Evolutionary conservation across 2,888 invertebrate species (phyloP).

Genomic region (Dascillus cervinus): DNA sequence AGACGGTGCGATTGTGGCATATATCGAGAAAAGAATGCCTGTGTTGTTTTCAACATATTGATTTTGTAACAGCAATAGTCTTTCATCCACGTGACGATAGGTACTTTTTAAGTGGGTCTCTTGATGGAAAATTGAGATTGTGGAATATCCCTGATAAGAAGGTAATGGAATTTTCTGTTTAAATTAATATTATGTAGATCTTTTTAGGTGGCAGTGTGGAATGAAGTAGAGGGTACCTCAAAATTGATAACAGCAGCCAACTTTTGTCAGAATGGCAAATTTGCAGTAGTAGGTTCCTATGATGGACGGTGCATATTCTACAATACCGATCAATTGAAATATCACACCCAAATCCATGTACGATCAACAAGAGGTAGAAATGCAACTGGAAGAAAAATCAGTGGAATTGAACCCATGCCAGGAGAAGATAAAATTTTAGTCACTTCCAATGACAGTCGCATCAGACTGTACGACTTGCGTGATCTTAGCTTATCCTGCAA

Average conservation of each 20-base stretch:
- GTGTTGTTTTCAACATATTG: constrained; percentile 98
- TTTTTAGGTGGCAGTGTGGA: constrained; percentile 84
- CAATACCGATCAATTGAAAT: constrained; percentile 95
- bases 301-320: constrained; percentile 98
- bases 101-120: constrained; percentile 91
- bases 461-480: constrained; percentile 89
- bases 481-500: constrained; percentile 76
- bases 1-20: constrained; percentile 96
- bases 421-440: constrained; percentile 93
- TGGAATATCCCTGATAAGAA: constrained; percentile 99
- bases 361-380: constrained; percentile 93
- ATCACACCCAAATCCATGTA: constrained; percentile 96
- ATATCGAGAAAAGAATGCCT: constrained; percentile 94
- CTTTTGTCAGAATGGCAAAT: constrained; percentile 96
- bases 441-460: constrained; percentile 96
- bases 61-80: constrained; percentile 97
- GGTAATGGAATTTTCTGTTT: constrained; percentile 33
- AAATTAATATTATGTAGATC: constrained; percentile 2
- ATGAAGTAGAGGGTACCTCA: constrained; percentile 90
- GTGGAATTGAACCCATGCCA: constrained; percentile 95
- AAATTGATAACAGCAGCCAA: constrained; percentile 95
- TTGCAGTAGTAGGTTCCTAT: constrained; percentile 96
- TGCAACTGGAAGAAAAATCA: constrained; percentile 89
- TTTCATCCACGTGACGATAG: constrained; percentile 91
- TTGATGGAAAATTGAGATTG: constrained; percentile 95